A percentile compares a stretch with the other conserved stretches of the same genome.
phyloP scores from a whole-genome alignment of 2,113 vertebrate genomes.

The Platanista minor region DNA sequence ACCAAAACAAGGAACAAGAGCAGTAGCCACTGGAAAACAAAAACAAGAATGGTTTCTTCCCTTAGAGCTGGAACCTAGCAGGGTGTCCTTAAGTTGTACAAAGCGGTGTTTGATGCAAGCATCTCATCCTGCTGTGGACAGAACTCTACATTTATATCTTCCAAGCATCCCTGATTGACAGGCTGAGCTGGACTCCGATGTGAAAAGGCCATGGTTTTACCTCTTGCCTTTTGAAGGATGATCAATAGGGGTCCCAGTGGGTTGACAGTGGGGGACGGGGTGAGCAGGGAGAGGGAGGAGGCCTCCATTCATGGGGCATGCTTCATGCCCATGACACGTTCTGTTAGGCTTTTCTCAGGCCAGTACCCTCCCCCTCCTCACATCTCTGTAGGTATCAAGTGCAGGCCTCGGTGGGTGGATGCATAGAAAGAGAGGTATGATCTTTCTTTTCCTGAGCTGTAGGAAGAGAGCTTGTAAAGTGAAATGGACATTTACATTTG shows the following conservation, averaged over 20 bases:
- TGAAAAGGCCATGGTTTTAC: background rate
- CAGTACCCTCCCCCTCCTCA: accelerated
- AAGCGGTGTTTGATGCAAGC: background rate
- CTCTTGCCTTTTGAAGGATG: background rate
- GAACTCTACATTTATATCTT: background rate
- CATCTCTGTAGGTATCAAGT: background rate
- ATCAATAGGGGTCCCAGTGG: background rate
- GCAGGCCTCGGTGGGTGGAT: background rate
- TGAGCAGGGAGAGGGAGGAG: background rate
- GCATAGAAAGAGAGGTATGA: background rate
- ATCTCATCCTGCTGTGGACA: constrained; percentile 24
- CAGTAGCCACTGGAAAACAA: background rate
- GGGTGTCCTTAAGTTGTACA: background rate
- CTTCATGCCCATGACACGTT: accelerated
- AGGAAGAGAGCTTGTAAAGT: background rate
- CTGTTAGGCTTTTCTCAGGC: background rate
- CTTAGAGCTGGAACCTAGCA: background rate
- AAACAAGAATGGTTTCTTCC: background rate
- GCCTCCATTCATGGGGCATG: background rate
- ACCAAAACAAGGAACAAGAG: background rate
- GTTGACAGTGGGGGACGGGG: no score
- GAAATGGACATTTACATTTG: background rate
- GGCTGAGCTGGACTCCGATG: background rate
- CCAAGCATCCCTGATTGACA: background rate
- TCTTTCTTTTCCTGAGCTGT: background rate